These are phyloP conservation scores for Arctocebus calabarensis DNA, from an alignment of 2,797 vertebrate species.

Conservation along the genomic window DNA sequence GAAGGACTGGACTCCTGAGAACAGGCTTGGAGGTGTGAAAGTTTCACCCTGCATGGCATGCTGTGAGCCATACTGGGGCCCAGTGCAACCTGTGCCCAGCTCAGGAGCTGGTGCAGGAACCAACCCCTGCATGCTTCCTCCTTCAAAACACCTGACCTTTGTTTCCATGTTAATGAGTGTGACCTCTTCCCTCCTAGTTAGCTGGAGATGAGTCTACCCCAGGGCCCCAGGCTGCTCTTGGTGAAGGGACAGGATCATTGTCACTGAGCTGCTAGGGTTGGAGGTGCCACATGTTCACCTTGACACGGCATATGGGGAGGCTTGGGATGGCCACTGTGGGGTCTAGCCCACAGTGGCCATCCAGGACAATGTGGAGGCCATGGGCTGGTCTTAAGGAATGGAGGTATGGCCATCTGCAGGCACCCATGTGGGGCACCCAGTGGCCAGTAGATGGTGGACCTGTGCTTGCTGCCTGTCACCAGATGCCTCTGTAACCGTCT, in stretches of 20 bases:
- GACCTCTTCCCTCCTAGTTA: neutral
- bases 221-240: neutral
- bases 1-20: neutral
- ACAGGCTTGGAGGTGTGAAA: neutral
- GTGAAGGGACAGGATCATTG: neutral
- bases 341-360: neutral
- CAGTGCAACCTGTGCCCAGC: neutral
- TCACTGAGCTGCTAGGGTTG: neutral
- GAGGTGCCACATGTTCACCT: neutral
- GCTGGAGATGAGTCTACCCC: neutral
- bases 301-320: neutral
- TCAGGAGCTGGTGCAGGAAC: neutral
- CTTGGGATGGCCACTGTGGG: too few species aligned
- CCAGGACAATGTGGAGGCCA: neutral
- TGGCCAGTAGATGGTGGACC: constrained; percentile 6
- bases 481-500: constrained; percentile 60
- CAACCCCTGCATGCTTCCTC: neutral
- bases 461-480: constrained; percentile 35
- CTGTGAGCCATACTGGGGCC: fast-evolving
- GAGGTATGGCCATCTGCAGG: neutral
- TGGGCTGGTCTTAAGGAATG: neutral
- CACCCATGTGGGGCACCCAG: neutral
- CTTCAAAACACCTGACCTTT: neutral
- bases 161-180: neutral
- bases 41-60: fast-evolving